Percentiles rank a stretch among this genome's conserved stretches.
Evolutionary conservation across 1,140 invertebrate species (phyloP).

Genomic region (Tetragnatha versicolor): DNA sequence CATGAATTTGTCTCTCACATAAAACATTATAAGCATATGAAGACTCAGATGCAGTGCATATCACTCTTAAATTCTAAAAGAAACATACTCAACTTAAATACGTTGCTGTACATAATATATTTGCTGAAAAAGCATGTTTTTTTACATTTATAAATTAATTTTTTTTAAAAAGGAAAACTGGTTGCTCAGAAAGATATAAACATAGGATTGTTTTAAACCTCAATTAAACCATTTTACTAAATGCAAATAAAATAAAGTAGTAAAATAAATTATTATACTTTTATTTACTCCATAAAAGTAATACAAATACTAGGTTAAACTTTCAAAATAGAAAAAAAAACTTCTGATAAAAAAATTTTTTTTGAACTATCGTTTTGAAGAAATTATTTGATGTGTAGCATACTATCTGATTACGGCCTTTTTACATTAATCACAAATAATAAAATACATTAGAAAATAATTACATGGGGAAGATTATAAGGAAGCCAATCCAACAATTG

Average conservation of each 20-base stretch:
- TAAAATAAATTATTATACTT: background rate
- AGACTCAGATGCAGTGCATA: constrained; percentile 27
- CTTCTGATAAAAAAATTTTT: background rate
- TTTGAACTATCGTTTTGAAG: background rate
- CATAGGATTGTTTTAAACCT: background rate
- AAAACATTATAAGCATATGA: constrained; percentile 23
- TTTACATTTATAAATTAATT: background rate
- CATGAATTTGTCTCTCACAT: background rate
- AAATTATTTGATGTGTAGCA: too few species aligned
- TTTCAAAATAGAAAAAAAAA: background rate
- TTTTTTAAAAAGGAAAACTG: background rate
- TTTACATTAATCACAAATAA: too few species aligned
- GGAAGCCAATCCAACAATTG: constrained; percentile 50
- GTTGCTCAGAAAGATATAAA: background rate
- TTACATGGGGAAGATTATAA: constrained; percentile 61
- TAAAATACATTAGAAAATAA: constrained; percentile 5
- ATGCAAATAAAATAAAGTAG: background rate
- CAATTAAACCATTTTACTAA: background rate
- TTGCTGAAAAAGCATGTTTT: too few species aligned
- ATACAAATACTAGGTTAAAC: background rate
- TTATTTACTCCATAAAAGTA: background rate
- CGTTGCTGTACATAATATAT: too few species aligned
- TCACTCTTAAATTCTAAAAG: constrained; percentile 19
- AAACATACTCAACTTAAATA: too few species aligned
- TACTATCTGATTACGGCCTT: too few species aligned